Evolutionary conservation across 64 coral and sea anemone genomes (phyloP).

Genomic region (Montipora cactus): DNA sequence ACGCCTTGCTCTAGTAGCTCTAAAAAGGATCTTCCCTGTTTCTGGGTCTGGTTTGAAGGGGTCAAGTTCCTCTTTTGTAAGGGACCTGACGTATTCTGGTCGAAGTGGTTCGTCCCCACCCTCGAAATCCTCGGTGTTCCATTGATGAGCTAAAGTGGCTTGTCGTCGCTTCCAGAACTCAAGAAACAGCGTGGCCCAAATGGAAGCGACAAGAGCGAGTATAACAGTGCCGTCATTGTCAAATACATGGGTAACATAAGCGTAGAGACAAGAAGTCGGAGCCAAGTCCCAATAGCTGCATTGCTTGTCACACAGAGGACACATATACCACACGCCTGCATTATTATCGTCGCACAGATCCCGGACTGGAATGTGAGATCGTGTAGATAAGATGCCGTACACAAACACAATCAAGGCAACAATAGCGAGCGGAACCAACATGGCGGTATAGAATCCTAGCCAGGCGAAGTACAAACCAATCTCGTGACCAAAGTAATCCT

Average conservation of each 20-base stretch:
- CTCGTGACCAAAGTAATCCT: slow-evolving; percentile 73
- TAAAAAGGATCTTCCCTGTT: slow-evolving; percentile 70
- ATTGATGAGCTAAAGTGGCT: slow-evolving; percentile 57
- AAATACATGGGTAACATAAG: slow-evolving; percentile 63
- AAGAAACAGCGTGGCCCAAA: slow-evolving; percentile 79
- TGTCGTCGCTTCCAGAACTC: slow-evolving; percentile 80
- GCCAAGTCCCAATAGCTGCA: slow-evolving; percentile 75
- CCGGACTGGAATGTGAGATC: slow-evolving; percentile 37
- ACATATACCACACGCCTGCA: slow-evolving; percentile 66
- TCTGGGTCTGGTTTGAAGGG: slow-evolving; percentile 59
- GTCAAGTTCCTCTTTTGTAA: slow-evolving; percentile 34
- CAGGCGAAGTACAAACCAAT: slow-evolving; percentile 77
- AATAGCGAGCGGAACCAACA: slow-evolving; percentile 68
- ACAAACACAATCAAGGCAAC: slow-evolving; percentile 66
- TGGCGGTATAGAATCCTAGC: slow-evolving; percentile 72
- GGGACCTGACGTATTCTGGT: slow-evolving; percentile 54
- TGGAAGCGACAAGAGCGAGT: slow-evolving; percentile 70
- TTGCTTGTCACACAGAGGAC: slow-evolving; percentile 72
- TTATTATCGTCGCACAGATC: slow-evolving; percentile 71
- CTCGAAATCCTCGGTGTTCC: slow-evolving; percentile 72
- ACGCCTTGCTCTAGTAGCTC: slow-evolving; percentile 35
- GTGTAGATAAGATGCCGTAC: slow-evolving; percentile 38
- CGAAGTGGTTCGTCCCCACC: slow-evolving; percentile 63
- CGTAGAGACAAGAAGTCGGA: slow-evolving; percentile 60
- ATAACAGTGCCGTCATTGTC: slow-evolving; percentile 74